phyloP scores from a whole-genome alignment of 2,797 vertebrate species.

The Florisuga fusca region DNA sequence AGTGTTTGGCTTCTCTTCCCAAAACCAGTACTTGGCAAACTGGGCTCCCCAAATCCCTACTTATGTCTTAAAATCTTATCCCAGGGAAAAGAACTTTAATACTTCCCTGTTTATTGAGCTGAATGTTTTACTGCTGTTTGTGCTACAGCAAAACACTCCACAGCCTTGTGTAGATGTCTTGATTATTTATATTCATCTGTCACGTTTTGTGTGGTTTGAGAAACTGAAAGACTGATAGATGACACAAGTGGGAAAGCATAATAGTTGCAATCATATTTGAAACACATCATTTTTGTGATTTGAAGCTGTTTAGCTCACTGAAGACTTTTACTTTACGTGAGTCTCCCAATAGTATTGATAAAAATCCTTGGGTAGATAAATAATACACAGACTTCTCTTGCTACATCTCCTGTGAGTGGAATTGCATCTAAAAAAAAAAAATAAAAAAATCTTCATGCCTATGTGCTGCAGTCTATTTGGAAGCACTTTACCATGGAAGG shows the following conservation, averaged over 20 bases:
- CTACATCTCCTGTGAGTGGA: background rate
- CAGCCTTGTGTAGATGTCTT: fast-evolving
- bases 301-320: background rate
- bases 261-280: background rate
- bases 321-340: background rate
- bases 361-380: background rate
- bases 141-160: background rate
- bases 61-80: background rate
- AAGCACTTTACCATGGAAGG: background rate
- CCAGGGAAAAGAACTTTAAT: background rate
- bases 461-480: background rate
- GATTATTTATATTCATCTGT: background rate
- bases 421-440: background rate
- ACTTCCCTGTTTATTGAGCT: background rate
- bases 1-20: fast-evolving
- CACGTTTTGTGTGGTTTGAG: background rate
- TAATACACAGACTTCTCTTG: background rate
- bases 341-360: background rate
- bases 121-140: background rate
- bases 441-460: background rate
- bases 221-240: background rate
- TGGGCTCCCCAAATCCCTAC: background rate
- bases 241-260: background rate
- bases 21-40: background rate
- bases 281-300: background rate